A percentile compares a stretch with the other conserved stretches of the same genome.
phyloP scores from a whole-genome alignment of 1,140 invertebrate species.

The Episyrphus balteatus region DNA sequence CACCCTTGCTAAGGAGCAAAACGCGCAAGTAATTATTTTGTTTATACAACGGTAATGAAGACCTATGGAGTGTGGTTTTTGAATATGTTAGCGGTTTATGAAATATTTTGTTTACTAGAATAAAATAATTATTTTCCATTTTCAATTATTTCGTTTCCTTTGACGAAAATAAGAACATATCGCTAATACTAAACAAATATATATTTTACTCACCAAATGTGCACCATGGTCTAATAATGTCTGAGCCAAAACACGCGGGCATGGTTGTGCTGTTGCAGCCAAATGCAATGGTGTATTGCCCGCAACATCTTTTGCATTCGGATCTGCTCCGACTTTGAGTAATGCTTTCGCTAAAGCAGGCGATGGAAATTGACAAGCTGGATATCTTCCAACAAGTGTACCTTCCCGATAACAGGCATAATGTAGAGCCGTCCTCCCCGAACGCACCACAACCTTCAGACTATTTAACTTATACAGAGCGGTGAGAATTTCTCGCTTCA shows the following conservation, averaged over 20 bases:
- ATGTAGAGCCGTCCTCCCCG: slow-evolving; percentile 70
- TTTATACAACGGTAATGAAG: no score
- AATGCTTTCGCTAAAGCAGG: slow-evolving; percentile 62
- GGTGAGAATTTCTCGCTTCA: slow-evolving; percentile 46
- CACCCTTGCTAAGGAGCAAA: no score
- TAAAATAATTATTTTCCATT: no score
- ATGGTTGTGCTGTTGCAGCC: slow-evolving; percentile 40
- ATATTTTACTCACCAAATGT: slow-evolving; percentile 47
- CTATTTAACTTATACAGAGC: slow-evolving; percentile 64
- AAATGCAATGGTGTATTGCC: slow-evolving; percentile 49
- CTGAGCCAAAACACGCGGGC: slow-evolving; percentile 48
- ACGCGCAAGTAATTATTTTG: no score
- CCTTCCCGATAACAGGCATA: slow-evolving; percentile 59
- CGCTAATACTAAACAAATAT: no score
- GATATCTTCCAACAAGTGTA: slow-evolving; percentile 51
- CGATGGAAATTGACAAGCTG: slow-evolving; percentile 64
- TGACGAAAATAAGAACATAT: no score
- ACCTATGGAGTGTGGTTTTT: no score
- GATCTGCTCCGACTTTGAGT: slow-evolving; percentile 69
- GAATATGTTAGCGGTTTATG: no score
- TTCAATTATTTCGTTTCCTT: no score
- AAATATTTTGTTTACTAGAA: no score
- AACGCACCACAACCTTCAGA: slow-evolving; percentile 50
- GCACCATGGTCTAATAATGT: slow-evolving; percentile 65
- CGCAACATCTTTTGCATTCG: slow-evolving; percentile 60